phyloP scores from a whole-genome alignment of 2,113 vertebrate species.

The Phycodurus eques region DNA sequence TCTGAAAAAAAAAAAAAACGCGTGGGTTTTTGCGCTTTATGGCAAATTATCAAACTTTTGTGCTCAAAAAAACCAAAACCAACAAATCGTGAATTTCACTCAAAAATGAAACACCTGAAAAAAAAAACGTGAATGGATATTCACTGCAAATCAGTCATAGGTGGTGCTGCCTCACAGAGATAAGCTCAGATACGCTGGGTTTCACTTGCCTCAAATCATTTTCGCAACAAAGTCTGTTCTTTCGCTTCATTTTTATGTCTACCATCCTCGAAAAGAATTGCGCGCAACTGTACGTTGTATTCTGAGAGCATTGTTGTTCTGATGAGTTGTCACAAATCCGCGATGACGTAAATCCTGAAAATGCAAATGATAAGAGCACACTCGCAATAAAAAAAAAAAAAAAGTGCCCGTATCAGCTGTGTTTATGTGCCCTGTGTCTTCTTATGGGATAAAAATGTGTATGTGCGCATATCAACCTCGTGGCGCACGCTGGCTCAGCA shows the following conservation, averaged over 20 bases:
- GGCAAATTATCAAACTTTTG: neutral
- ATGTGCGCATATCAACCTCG: slow-evolving; percentile 8
- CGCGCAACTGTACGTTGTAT: no score
- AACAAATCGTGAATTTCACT: neutral
- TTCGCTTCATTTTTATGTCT: no score
- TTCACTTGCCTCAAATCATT: no score
- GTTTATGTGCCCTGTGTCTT: neutral
- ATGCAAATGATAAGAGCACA: neutral
- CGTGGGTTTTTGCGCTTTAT: neutral
- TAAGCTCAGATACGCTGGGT: no score
- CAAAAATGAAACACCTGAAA: neutral
- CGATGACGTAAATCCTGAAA: neutral
- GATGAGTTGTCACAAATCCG: no score
- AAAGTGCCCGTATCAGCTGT: neutral
- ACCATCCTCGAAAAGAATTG: no score
- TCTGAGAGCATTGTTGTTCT: no score
- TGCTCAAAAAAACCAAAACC: neutral
- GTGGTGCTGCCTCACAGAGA: no score
- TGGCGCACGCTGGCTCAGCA: slow-evolving; percentile 54
- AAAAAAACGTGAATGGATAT: no score
- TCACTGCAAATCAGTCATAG: no score
- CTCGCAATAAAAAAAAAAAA: neutral
- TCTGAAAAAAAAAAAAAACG: no score
- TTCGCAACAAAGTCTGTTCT: no score
- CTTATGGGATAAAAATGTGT: slow-evolving; percentile 19